Evolutionary conservation across 2,888 invertebrate genomes (phyloP), one percentile per base, ranked within the genome.

Genomic region (Biston betularia): DNA sequence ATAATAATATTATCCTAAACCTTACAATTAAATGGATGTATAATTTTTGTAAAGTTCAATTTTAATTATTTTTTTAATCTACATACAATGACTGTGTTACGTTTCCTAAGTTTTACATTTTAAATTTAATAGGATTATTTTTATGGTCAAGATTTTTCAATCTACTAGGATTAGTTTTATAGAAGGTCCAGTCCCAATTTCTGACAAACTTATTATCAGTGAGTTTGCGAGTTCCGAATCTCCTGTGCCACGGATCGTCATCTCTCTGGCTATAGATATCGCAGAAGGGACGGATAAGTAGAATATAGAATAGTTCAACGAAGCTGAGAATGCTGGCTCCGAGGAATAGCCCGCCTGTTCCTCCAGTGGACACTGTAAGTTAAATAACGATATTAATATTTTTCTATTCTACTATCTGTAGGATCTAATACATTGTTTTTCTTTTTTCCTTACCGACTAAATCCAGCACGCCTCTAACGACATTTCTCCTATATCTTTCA

Each of bases 401-500:
- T 34, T 11, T 35, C 50, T 34, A 34, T 50, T 6, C 34, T 34
- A 50, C 34, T 50, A 9, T 34, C 12, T 34, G n/a, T 14, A 45
- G 15, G 2, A 3, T 46, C 4, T 11, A 45, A n/a, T 4, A 0
- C 14, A n/a, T 42, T 8, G 15, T 10, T 24, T 42, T 11, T 12
- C 12, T n/a, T 35, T 6, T 50, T 1, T 15, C 7, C 94, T 88
- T 81, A 96, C 96, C 96, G 0, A 96, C 96, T 83, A 97, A 90
- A 89, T 97, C 97, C 70, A 97, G 84, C 65, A 95, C 94, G 40
- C 96, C 96, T 69, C 96, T 94, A 0, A 97, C 96, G 6, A 97
- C 96, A 79, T 96, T 97, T 68, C 97, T 93, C 75, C 96, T 95
- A 79, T 96, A 97, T 9, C 96, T 90, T 79, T 96, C 95, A 12